phyloP scores from a whole-genome alignment of 1,140 invertebrate genomes.

The Drosophila serrata region DNA sequence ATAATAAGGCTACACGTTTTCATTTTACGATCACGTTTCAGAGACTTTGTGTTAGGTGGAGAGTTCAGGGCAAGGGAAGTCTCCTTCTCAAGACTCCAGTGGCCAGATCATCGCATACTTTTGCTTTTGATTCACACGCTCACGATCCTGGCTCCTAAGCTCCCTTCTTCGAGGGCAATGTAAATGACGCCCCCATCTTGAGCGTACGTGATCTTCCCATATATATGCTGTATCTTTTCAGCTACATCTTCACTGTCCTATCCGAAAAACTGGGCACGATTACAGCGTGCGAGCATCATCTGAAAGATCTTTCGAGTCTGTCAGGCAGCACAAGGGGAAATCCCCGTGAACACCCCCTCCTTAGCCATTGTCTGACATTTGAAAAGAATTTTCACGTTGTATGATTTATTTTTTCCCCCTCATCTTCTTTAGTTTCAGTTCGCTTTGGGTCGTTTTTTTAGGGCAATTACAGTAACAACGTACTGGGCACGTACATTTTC shows the following conservation, averaged over 20 bases:
- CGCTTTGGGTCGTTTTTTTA: slow-evolving; percentile 31
- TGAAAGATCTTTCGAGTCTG: slow-evolving; percentile 74
- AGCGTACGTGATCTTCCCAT: slow-evolving; percentile 74
- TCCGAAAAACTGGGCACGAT: slow-evolving; percentile 59
- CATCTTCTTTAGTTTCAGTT: slow-evolving; percentile 43
- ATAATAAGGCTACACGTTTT: slow-evolving; percentile 34
- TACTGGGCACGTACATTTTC: slow-evolving; percentile 75
- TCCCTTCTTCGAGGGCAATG: slow-evolving; percentile 50
- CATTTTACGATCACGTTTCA: slow-evolving; percentile 45
- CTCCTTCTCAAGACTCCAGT: slow-evolving; percentile 8
- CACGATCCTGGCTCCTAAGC: slow-evolving; percentile 57
- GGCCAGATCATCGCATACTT: slow-evolving; percentile 31
- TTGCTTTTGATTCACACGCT: slow-evolving; percentile 74
- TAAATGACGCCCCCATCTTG: slow-evolving; percentile 80
- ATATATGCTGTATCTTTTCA: slow-evolving; percentile 59
- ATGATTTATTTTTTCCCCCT: slow-evolving; percentile 41
- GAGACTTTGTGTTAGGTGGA: slow-evolving; percentile 7
- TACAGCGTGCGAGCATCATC: slow-evolving; percentile 69
- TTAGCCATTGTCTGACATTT: slow-evolving; percentile 64
- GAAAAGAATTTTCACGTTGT: slow-evolving; percentile 81
- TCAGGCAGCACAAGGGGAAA: slow-evolving; percentile 43
- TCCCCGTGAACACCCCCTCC: slow-evolving; percentile 9
- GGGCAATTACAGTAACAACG: slow-evolving; percentile 75
- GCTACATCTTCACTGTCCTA: slow-evolving; percentile 60
- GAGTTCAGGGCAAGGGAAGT: not conserved